Percentiles rank a stretch among this genome's conserved stretches.
Conservation (phyloP, 2,888 invertebrate genomes). For the Alloplasta piceator region DNA sequence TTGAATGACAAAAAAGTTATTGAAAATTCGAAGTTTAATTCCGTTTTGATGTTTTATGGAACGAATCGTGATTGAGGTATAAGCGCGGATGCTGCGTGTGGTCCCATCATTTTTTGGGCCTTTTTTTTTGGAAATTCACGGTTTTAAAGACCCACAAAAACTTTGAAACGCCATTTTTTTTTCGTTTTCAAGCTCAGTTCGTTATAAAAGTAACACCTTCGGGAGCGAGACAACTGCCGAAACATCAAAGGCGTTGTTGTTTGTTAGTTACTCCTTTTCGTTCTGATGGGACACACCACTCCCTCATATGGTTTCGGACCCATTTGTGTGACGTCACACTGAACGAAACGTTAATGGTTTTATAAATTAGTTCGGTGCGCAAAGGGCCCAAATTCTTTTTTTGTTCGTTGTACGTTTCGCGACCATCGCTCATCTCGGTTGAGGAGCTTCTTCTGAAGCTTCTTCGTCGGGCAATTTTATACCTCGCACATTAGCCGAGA, state of each 20-base stretch:
- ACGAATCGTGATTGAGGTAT: not conserved
- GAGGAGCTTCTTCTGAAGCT: slow-evolving; percentile 58
- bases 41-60: not conserved
- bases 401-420: slow-evolving; percentile 17
- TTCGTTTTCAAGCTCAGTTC: slow-evolving; percentile 21
- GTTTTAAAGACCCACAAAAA: slow-evolving; percentile 12
- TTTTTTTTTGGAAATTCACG: not conserved
- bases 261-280: slow-evolving; percentile 41
- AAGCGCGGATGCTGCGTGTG: slow-evolving; percentile 24
- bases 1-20: no score
- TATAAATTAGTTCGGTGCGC: slow-evolving; percentile 69
- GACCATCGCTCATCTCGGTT: slow-evolving; percentile 67
- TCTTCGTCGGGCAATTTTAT: slow-evolving; percentile 39
- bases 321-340: slow-evolving; percentile 48
- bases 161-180: not conserved
- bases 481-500: slow-evolving; percentile 10
- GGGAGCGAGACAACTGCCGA: slow-evolving; percentile 38
- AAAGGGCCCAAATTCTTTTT: slow-evolving; percentile 11
- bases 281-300: slow-evolving; percentile 50
- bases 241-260: slow-evolving; percentile 44
- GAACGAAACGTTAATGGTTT: slow-evolving; percentile 67
- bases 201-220: slow-evolving; percentile 55
- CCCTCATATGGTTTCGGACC: slow-evolving; percentile 10
- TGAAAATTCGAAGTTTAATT: no score
- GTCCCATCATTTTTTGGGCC: not conserved